Conservation (phyloP, 2,888 invertebrate genomes). For the Drosophila barbarae region DNA sequence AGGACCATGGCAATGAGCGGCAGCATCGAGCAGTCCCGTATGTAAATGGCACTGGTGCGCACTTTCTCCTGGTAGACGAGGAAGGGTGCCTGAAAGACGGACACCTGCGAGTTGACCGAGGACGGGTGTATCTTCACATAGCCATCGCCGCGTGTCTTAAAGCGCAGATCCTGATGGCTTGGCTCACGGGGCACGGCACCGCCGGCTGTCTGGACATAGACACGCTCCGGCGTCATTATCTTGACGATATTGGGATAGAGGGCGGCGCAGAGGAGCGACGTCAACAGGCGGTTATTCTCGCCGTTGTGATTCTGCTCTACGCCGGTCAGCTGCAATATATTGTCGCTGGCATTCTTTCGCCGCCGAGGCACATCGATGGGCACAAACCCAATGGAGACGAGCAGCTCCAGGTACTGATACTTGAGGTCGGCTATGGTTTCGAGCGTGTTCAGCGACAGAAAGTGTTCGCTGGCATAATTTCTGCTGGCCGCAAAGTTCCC, state of each 20-base stretch:
- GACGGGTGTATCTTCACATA: constrained; percentile 88
- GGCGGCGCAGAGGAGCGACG: constrained; percentile 93
- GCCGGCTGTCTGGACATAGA: constrained; percentile 85
- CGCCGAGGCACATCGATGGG: constrained; percentile 83
- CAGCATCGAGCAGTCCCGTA: constrained; percentile 90
- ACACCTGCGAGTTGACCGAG: constrained; percentile 85
- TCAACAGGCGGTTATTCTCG: constrained; percentile 86
- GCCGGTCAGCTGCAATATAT: constrained; percentile 84
- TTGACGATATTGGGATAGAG: constrained; percentile 95
- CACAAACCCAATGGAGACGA: constrained; percentile 89
- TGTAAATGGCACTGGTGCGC: constrained; percentile 88
- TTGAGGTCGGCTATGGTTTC: constrained; percentile 93
- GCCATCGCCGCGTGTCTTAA: constrained; percentile 87
- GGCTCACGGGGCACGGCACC: constrained; percentile 88
- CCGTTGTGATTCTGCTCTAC: constrained; percentile 86
- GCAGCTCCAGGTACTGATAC: constrained; percentile 87
- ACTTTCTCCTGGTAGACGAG: constrained; percentile 91
- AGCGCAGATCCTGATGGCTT: constrained; percentile 86
- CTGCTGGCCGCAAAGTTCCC: constrained; percentile 85
- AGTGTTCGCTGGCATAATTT: constrained; percentile 91
- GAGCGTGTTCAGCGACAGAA: constrained; percentile 89
- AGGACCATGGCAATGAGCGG: constrained; percentile 87
- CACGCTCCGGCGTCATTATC: constrained; percentile 88
- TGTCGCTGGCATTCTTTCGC: constrained; percentile 81
- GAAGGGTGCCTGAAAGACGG: constrained; percentile 87